A percentile compares a stretch with the other conserved stretches of the same genome.
Evolutionary conservation across 2,113 vertebrate species (phyloP).

Genomic region (Dicerorhinus sumatrensis): DNA sequence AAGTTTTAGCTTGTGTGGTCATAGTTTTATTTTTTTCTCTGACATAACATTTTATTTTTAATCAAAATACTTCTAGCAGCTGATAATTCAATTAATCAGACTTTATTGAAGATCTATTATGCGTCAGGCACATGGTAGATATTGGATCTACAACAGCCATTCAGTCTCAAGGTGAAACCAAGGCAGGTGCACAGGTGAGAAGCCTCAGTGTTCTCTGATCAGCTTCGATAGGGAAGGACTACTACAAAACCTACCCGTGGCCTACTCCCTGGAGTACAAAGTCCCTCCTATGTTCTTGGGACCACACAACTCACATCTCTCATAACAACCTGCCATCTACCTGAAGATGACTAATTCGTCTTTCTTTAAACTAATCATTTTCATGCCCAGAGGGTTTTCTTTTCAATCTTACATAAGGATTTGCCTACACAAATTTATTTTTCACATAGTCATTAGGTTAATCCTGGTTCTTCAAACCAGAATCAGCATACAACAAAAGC

Average conservation of each 20-base stretch:
- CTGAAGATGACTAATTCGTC: not conserved
- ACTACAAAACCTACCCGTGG: rapidly evolving
- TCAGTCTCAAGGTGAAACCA: not conserved
- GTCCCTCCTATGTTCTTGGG: not conserved
- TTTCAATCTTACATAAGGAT: not conserved
- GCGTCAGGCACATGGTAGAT: not conserved
- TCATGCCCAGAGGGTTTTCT: not conserved
- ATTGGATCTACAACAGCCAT: not conserved
- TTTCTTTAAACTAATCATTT: not conserved
- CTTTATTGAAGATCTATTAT: not conserved
- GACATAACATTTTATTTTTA: not conserved
- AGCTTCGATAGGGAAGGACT: not conserved
- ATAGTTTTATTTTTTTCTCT: not conserved
- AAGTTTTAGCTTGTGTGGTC: not conserved
- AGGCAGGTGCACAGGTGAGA: not conserved
- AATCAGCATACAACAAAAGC: not conserved
- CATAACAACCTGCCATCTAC: not conserved
- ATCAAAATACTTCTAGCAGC: not conserved
- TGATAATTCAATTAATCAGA: not conserved
- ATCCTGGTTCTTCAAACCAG: not conserved
- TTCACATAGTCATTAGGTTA: not conserved
- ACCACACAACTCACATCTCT: not conserved
- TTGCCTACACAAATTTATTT: not conserved
- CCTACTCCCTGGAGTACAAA: not conserved
- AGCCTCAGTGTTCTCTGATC: too few relatives aligned